Base-by-base conservation (phyloP, 1,140 invertebrate genomes). In the Halictus rubicundus region DNA sequence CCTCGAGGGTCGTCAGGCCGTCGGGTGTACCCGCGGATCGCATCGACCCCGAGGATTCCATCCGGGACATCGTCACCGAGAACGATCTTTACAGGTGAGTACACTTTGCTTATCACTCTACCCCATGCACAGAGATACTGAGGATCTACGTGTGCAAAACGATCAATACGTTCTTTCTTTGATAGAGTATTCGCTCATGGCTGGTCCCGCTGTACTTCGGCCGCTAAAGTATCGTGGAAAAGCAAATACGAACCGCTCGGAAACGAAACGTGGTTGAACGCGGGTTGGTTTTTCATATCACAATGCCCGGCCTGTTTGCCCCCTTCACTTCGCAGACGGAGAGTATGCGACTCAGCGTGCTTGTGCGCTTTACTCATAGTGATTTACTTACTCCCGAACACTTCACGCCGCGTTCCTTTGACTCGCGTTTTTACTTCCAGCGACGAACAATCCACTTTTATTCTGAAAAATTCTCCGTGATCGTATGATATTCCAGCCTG, bases 31-130 rank as follows among this genome's bases (percentile, higher is more conserved):
- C 88, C 0, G 83, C 85, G 70, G 94, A 95, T 87, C 88, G 92
- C 64, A 90, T 95, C 78, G 95, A 95, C 88, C 95, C 95, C 19
- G 95, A 95, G 83, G 94, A 95, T 86, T 95, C 94, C 79, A 95
- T 95, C 74, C 89, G 94, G 49, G 95, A 95, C 85, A 95, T 95
- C 81, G 93, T 95, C 61, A 94, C 94, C 6, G 94, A 95, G 81
- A 95, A 95, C 88, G 95, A 95, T 89, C 93, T 95, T 76, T 95
- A 95, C 88, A 94, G 94, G 95, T 95, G 80, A 82, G 90, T 84
- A 5, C 0, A 9, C 14, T 27, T 25, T n/a, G 16, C 1, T 2
- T 60, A 8, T 37, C 23, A 1, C 19, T 10, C 16, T 9, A 46
- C 42, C 9, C 9, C 42, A 2, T 9, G 5, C 5, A 32, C 32